These are phyloP conservation scores for Mayetiola destructor DNA, from an alignment of 2,888 invertebrate genomes.

Conservation along the genomic window DNA sequence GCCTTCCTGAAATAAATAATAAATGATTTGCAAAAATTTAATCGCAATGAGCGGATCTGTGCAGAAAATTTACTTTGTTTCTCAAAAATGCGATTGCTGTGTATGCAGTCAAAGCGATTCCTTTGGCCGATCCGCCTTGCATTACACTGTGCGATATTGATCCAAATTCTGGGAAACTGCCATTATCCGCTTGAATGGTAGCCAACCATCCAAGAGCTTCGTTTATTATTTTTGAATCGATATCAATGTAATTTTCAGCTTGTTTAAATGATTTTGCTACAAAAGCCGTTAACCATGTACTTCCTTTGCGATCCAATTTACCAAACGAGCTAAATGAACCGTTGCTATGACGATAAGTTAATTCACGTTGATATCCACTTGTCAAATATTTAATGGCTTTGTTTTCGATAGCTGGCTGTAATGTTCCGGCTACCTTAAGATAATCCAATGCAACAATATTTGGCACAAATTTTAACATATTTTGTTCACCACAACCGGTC, in stretches of 20 bases:
- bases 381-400: constrained; percentile 34
- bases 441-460: constrained; percentile 54
- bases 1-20: not conserved
- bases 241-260: constrained; percentile 51
- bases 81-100: constrained; percentile 61
- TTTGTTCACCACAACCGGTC: constrained; percentile 61
- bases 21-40: not conserved
- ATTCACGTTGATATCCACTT: constrained; percentile 61
- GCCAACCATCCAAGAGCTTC: constrained; percentile 58
- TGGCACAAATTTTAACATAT: constrained; percentile 47
- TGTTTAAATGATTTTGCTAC: constrained; percentile 64
- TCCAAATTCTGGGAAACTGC: constrained; percentile 70
- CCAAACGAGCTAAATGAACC: constrained; percentile 78
- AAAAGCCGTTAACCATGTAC: constrained; percentile 73
- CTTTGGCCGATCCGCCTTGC: constrained; percentile 56
- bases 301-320: constrained; percentile 45
- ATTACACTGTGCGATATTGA: constrained; percentile 57
- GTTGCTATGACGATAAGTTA: constrained; percentile 56
- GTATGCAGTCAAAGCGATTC: constrained; percentile 67
- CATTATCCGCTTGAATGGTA: constrained; percentile 51
- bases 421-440: constrained; percentile 48
- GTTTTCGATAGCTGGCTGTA: constrained; percentile 43
- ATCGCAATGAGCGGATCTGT: not conserved
- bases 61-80: constrained; percentile 36
- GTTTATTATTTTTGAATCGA: constrained; percentile 52